Conservation (phyloP, 2,113 vertebrate genomes). For the Spea bombifrons region DNA sequence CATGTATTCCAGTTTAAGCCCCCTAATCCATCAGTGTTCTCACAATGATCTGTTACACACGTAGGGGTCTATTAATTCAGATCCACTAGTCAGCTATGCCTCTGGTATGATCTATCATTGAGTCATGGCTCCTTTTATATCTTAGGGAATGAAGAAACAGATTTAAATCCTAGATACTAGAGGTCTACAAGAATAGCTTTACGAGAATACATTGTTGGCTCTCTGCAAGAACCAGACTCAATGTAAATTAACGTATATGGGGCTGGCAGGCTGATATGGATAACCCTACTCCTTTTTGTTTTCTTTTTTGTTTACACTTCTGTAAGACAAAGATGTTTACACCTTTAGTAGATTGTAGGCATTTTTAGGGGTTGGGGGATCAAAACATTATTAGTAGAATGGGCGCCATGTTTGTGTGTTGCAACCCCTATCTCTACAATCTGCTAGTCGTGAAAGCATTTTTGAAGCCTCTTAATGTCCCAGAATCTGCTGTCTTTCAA, state of each 20-base stretch:
- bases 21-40: constrained; percentile 58
- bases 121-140: neutral
- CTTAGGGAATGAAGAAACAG: constrained; percentile 40
- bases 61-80: constrained; percentile 63
- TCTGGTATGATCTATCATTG: constrained; percentile 20
- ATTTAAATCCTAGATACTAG: constrained; percentile 22
- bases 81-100: constrained; percentile 64
- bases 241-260: constrained; percentile 41
- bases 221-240: neutral
- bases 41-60: constrained; percentile 54
- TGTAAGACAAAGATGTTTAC: constrained; percentile 76
- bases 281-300: constrained; percentile 51
- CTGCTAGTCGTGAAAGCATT: constrained; percentile 76
- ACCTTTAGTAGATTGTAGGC: constrained; percentile 76
- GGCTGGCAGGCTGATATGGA: constrained; percentile 67
- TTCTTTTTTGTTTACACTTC: constrained; percentile 35
- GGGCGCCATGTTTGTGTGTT: constrained; percentile 43
- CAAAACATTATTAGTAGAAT: constrained; percentile 32
- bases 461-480: constrained; percentile 63
- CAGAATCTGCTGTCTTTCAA: constrained; percentile 57
- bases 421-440: constrained; percentile 70
- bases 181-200: too few relatives aligned
- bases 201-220: too few relatives aligned
- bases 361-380: constrained; percentile 56
- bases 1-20: constrained; percentile 67